Base-by-base conservation (phyloP, 2,888 invertebrate species). In the Acronicta alni region DNA sequence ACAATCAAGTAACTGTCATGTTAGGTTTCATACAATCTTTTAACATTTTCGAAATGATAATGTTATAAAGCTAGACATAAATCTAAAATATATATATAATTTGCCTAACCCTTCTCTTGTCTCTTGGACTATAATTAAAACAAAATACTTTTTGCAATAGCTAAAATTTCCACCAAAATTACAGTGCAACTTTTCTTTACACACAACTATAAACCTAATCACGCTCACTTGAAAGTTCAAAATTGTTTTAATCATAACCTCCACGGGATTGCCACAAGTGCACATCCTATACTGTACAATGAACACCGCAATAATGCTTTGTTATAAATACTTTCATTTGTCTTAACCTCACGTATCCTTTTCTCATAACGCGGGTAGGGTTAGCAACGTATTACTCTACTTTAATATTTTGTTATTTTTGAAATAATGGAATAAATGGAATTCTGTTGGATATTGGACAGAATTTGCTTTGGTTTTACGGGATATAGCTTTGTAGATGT, bases 311-410 rank as follows among this genome's bases (percentile, higher is more conserved):
- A 72, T 66, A 77, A 79, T 67, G 67, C 60, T 67, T 58, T 57
- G 65, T 47, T 67, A 71, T 62, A 66, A 70, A 72, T 69, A 67
- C 57, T 81, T 82, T 77, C 80, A 82, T 82, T 82, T 77, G 66
- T 73, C 68, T 66, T 71, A 75, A 77, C 72, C 78, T 75, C 82
- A 82, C 77, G 81, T 82, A 72, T 74, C 67, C 61, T 74, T 79
- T 72, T 60, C 74, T 73, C 66, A 69, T 69, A 75, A 48, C 53
- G 57, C 44, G 39, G 46, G 37, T 47, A 73, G 69, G 65, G 74
- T 56, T 61, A 30, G 37, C 54, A 59, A 18, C 8, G 7, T 4
- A 14, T 16, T 43, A 32, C 51, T 26, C 41, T 17, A 46, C 17
- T 48, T 42, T 49, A 49, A 37, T 38, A 59, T 64, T 67, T 57